Base-by-base conservation (phyloP, 1,140 invertebrate species). In the Drosophila miranda region DNA sequence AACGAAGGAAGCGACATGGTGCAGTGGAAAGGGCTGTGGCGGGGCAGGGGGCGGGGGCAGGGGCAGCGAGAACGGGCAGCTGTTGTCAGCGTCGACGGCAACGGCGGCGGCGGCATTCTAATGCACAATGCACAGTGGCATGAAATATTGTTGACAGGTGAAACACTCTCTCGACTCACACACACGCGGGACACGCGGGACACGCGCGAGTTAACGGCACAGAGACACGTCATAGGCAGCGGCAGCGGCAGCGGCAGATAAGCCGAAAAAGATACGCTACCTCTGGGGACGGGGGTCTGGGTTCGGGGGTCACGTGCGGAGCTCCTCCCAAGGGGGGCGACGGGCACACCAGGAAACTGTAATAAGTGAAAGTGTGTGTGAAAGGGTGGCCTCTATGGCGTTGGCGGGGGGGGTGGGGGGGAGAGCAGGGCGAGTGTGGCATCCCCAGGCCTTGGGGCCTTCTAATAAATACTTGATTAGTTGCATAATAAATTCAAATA, bases 141-240 rank as follows among this genome's bases (percentile, higher is more conserved):
- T 86, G 81, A 86, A 86, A 87, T 81, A 86, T 86, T 78, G 81
- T 77, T 86, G 81, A 86, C 81, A 86, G 81, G 81, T 86, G 81
- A 86, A 86, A 86, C 67, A 50, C 69, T 64, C 51, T 38, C 34
- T 13, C 48, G 55, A 48, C 52, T 55, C 58, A 53, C 46, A 44
- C 62, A 66, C 54, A 42, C 60, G 26, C 30, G 16, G 16, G 16
- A 34, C 42, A 19, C 43, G 26, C 19, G 60, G 55, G 71, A 80
- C 60, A 80, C 78, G 78, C 61, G 81, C 68, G 49, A 48, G 67
- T 64, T 79, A 80, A 84, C 76, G 80, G 62, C 76, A 73, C 50
- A 52, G 62, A 50, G 63, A 75, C 81, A 77, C 76, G 80, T 45
- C 61, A 78, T 57, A 61, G 54, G 50, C 34, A 16, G 4, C 19